Conservation (phyloP, 2,113 vertebrate genomes). For the Synchiropus splendidus region DNA sequence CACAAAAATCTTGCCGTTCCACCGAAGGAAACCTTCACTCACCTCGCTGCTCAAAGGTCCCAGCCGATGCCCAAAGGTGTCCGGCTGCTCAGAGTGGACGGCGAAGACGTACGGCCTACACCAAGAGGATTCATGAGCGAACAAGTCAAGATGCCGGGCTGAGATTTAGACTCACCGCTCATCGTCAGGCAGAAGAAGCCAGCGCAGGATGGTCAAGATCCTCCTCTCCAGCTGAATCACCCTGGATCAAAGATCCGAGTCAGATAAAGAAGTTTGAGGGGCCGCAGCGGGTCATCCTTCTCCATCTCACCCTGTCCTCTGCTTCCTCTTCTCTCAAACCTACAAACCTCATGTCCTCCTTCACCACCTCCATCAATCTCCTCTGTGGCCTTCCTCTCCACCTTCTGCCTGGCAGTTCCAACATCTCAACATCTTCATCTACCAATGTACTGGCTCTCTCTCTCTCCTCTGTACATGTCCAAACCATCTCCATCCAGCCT, state of each 20-base stretch:
- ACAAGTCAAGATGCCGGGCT: neutral
- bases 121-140: neutral
- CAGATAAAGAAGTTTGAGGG: too few relatives aligned
- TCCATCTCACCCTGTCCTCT: too few relatives aligned
- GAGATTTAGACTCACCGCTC: conserved; percentile 71
- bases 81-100: conserved; percentile 94
- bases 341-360: too few relatives aligned
- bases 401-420: too few relatives aligned
- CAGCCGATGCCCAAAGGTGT: conserved; percentile 85
- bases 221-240: conserved; percentile 87
- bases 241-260: conserved; percentile 44
- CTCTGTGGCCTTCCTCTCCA: too few relatives aligned
- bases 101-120: conserved; percentile 89
- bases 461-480: too few relatives aligned
- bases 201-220: conserved; percentile 85
- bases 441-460: too few relatives aligned
- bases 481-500: too few relatives aligned
- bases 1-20: neutral
- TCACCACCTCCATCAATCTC: too few relatives aligned
- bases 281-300: too few relatives aligned
- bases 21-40: neutral
- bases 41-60: conserved; percentile 89
- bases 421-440: too few relatives aligned
- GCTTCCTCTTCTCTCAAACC: too few relatives aligned
- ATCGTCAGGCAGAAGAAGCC: conserved; percentile 80